Conservation (phyloP, 2,888 invertebrate species). For the Cremastobaeus sp. region DNA sequence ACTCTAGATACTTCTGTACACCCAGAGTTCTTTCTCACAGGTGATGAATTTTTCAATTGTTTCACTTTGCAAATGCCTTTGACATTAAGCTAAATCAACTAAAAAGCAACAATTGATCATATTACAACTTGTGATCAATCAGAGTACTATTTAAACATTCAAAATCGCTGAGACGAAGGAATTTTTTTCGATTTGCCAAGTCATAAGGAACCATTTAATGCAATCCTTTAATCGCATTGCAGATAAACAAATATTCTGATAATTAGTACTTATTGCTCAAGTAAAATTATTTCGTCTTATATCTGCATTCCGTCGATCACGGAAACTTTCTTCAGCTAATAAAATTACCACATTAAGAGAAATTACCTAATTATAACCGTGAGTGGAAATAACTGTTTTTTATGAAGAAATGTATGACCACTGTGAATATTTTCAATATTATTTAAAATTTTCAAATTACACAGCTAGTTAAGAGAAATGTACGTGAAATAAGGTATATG, state of each 20-base stretch:
- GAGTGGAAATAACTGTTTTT: conserved; percentile 11
- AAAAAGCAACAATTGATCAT: too few species aligned
- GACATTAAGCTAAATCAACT: too few species aligned
- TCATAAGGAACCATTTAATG: conserved; percentile 36
- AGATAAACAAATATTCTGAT: conserved; percentile 19
- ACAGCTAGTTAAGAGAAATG: conserved; percentile 46
- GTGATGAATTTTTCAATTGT: too few species aligned
- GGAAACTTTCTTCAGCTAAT: conserved; percentile 21
- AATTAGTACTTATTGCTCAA: conserved; percentile 9
- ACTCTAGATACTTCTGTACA: too few species aligned
- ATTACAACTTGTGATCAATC: conserved; percentile 51
- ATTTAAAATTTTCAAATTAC: conserved; percentile 12
- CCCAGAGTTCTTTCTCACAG: too few species aligned
- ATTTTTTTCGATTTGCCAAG: conserved; percentile 44
- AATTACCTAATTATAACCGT: conserved; percentile 36
- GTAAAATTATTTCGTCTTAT: conserved; percentile 9
- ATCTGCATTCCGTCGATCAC: conserved; percentile 17
- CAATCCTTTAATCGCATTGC: conserved; percentile 27
- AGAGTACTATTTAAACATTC: conserved; percentile 55
- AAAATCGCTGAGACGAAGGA: conserved; percentile 54
- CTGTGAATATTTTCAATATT: conserved; percentile 17
- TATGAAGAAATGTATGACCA: conserved; percentile 20
- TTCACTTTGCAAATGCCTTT: too few species aligned
- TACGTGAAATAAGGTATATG: conserved; percentile 31
- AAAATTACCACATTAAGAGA: conserved; percentile 44